These are phyloP conservation scores for Microhierax caerulescens DNA, from an alignment of 2,797 vertebrate species.

Conservation along the genomic window DNA sequence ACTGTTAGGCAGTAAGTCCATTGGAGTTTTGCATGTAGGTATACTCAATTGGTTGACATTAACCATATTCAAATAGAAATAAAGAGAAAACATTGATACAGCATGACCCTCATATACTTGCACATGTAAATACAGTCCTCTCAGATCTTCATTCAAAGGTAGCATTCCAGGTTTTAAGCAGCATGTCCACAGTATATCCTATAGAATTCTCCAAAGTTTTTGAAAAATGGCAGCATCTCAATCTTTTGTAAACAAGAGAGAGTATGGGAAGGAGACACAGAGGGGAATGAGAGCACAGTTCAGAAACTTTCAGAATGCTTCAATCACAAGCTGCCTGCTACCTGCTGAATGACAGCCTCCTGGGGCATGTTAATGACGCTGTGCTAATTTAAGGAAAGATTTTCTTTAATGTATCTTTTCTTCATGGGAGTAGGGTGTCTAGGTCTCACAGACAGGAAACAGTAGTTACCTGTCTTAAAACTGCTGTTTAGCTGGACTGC, in stretches of 20 bases:
- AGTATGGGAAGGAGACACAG: background rate
- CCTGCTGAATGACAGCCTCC: background rate
- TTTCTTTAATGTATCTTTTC: background rate
- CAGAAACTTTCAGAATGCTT: background rate
- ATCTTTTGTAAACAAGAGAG: background rate
- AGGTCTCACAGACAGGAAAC: background rate
- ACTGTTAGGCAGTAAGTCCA: background rate
- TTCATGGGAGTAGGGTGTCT: background rate
- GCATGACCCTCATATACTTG: background rate
- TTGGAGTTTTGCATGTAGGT: background rate
- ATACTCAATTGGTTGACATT: background rate
- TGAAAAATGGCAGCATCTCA: background rate
- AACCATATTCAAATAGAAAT: background rate
- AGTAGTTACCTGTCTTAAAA: background rate
- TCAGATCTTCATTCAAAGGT: background rate
- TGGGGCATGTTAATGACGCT: background rate
- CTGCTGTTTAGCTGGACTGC: background rate
- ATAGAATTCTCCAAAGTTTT: background rate
- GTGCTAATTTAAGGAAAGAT: background rate
- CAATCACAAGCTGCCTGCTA: background rate
- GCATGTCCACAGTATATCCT: background rate
- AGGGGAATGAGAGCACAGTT: background rate
- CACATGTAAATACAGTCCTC: background rate
- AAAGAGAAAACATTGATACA: background rate
- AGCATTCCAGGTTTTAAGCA: background rate